phyloP scores from a whole-genome alignment of 2,113 vertebrate species.

The Eolophus roseicapilla region DNA sequence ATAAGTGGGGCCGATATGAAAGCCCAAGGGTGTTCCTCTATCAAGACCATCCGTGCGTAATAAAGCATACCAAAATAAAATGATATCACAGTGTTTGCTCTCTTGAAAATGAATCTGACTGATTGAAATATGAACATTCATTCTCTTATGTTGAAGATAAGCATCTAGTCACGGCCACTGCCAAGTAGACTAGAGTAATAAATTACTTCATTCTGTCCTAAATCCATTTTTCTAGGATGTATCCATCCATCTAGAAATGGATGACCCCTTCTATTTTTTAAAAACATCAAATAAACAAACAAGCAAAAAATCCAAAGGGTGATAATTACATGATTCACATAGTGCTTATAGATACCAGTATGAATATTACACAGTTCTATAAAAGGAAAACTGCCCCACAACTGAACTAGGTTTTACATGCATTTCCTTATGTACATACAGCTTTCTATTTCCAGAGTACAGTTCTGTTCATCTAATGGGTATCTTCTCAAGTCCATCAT shows the following conservation, averaged over 20 bases:
- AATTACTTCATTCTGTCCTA: background rate
- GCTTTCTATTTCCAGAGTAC: slow-evolving; percentile 98
- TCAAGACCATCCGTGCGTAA: slow-evolving; percentile 31
- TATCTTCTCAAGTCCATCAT: slow-evolving; percentile 99
- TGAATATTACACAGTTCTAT: background rate
- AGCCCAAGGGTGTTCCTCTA: background rate
- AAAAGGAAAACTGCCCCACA: background rate
- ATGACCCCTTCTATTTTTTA: background rate
- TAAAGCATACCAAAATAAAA: slow-evolving; percentile 56
- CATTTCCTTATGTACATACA: slow-evolving; percentile 82
- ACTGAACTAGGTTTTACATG: background rate
- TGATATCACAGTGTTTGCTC: slow-evolving; percentile 10
- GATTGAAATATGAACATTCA: slow-evolving; percentile 29
- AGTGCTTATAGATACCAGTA: background rate
- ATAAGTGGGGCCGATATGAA: slow-evolving; percentile 5
- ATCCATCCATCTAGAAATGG: background rate
- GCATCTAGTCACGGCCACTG: slow-evolving; percentile 5
- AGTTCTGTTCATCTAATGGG: slow-evolving; percentile 92
- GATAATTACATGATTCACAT: background rate
- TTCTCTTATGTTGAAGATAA: slow-evolving; percentile 18
- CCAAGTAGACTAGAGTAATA: slow-evolving; percentile 23
- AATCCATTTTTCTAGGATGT: background rate
- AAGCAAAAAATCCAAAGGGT: background rate
- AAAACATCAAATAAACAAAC: background rate
- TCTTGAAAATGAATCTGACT: slow-evolving; percentile 36